These are phyloP conservation scores for Harmothoe impar DNA, from an alignment of 2,888 invertebrate genomes.

Conservation along the genomic window DNA sequence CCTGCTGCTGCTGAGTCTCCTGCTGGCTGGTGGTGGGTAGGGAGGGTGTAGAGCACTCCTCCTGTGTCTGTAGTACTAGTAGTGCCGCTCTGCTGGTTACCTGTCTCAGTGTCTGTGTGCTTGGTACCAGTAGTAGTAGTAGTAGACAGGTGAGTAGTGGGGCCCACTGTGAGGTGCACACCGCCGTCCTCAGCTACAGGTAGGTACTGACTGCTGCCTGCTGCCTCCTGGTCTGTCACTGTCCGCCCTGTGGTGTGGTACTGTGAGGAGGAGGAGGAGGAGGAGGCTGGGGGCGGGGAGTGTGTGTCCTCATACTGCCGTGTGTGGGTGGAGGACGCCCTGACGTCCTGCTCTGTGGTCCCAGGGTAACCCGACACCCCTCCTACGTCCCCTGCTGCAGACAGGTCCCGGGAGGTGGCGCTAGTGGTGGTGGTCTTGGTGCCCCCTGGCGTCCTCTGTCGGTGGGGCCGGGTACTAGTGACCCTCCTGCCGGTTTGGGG, in stretches of 20 bases:
- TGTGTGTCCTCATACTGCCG: neutral
- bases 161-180: constrained; percentile 32
- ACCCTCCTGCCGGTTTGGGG: neutral
- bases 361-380: neutral
- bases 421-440: neutral
- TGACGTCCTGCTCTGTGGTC: neutral
- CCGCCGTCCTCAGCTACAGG: constrained; percentile 53
- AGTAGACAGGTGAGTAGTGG: no score
- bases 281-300: neutral
- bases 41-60: no score
- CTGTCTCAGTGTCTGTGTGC: no score
- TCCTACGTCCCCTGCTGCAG: neutral
- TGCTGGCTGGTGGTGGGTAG: no score
- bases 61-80: no score
- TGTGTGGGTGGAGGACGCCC: neutral
- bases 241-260: neutral
- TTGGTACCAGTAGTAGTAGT: neutral
- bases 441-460: neutral
- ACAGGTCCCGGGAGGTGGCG: neutral
- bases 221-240: constrained; percentile 22
- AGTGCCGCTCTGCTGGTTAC: neutral
- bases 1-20: neutral
- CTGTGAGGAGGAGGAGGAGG: no score
- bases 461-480: neutral
- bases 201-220: constrained; percentile 11